Conservation (phyloP, 2,113 vertebrate genomes). For the Odocoileus hemionus region DNA sequence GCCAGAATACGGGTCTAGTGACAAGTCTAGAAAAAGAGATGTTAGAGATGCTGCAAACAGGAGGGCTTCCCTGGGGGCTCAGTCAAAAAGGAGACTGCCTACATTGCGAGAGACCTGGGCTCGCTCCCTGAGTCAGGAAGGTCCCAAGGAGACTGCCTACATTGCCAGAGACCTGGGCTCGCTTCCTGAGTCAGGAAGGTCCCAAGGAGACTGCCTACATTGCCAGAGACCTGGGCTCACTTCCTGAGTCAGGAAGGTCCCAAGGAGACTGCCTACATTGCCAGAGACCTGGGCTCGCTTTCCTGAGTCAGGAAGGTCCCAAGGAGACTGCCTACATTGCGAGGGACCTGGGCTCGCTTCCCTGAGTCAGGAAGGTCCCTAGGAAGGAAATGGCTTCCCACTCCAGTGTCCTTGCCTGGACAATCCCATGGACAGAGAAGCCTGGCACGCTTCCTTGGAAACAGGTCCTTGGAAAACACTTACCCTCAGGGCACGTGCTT, state of each 20-base stretch:
- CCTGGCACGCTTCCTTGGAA: background rate
- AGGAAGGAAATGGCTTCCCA: background rate
- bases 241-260: background rate
- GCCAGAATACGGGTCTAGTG: too few relatives aligned
- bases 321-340: background rate
- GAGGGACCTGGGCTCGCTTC: background rate
- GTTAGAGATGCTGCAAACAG: background rate
- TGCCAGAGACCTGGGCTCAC: background rate
- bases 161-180: background rate
- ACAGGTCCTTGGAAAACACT: background rate
- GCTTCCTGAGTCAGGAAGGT: background rate
- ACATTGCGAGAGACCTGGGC: background rate
- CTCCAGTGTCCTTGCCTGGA: background rate
- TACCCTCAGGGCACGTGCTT: background rate
- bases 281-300: background rate
- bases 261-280: background rate
- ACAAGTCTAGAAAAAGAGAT: background rate
- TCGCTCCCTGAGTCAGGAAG: background rate
- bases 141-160: background rate
- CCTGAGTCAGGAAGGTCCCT: background rate
- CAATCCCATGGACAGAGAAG: background rate
- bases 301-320: background rate
- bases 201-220: background rate
- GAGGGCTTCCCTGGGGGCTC: background rate
- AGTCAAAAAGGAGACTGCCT: background rate